These are phyloP conservation scores for Junonia oenone DNA, from an alignment of 2,888 invertebrate species.

Conservation along the genomic window DNA sequence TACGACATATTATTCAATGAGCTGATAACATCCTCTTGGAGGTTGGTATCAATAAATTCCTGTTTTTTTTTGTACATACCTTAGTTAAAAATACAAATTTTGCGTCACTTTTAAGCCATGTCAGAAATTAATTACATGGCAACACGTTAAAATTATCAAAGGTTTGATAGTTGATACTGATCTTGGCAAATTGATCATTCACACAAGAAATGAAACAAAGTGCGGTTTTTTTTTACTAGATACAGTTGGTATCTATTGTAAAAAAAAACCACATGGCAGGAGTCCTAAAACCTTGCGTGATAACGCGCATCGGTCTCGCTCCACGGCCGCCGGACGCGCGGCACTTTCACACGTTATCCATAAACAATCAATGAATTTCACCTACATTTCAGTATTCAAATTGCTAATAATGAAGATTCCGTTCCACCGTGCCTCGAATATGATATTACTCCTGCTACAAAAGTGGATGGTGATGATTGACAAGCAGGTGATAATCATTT, in stretches of 20 bases:
- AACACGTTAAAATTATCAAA: too few relatives aligned
- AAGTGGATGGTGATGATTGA: background rate
- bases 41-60: too few relatives aligned
- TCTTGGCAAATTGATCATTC: too few relatives aligned
- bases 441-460: background rate
- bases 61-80: too few relatives aligned
- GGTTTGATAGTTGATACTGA: too few relatives aligned
- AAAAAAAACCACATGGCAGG: background rate
- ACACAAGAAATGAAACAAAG: too few relatives aligned
- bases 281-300: conserved; percentile 39
- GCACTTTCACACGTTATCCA: conserved; percentile 62
- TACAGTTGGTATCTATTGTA: background rate
- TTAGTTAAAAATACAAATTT: too few relatives aligned
- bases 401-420: conserved; percentile 20
- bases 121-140: too few relatives aligned
- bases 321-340: conserved; percentile 43
- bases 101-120: too few relatives aligned
- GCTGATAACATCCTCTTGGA: too few relatives aligned
- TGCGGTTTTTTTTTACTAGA: too few relatives aligned
- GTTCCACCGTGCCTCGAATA: background rate
- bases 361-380: conserved; percentile 52
- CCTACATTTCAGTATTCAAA: conserved; percentile 44
- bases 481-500: background rate
- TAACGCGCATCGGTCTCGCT: conserved; percentile 56
- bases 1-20: too few relatives aligned